These are phyloP conservation scores for Cercopithecus diana DNA, from an alignment of 2,797 vertebrate species.

Conservation along the genomic window DNA sequence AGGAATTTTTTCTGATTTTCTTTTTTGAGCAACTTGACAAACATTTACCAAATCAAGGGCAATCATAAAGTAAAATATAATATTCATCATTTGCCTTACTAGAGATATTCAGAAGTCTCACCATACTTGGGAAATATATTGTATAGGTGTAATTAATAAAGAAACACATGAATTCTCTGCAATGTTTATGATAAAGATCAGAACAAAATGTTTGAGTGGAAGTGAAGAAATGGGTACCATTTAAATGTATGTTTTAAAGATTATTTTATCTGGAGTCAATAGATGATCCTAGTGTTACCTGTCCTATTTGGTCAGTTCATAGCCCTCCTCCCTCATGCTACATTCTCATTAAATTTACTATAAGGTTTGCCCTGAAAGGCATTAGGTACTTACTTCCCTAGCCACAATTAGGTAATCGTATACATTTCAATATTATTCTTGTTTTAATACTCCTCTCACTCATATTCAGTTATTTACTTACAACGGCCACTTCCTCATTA, in stretches of 20 bases:
- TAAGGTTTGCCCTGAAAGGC: not conserved
- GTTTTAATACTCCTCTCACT: not conserved
- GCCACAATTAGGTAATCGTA: not conserved
- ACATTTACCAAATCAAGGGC: not conserved
- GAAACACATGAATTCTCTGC: not conserved
- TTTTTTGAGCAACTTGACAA: not conserved
- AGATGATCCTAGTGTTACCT: not conserved
- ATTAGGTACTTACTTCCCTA: fast-evolving
- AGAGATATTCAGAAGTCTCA: not conserved
- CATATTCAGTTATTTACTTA: not conserved
- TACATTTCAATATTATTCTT: not conserved
- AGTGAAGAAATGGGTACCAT: not conserved
- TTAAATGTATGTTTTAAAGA: not conserved
- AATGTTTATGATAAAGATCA: not conserved
- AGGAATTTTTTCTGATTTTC: not conserved
- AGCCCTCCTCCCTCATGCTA: not conserved
- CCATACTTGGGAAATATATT: not conserved
- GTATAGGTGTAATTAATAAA: not conserved
- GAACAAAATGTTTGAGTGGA: not conserved
- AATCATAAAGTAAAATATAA: not conserved
- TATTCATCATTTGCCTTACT: not conserved
- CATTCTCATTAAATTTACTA: not conserved
- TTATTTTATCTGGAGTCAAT: not conserved
- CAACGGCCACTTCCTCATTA: not conserved
- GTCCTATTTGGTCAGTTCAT: not conserved